Evolutionary conservation across 2,113 vertebrate species (phyloP).

Genomic region (Ceyx cyanopectus): DNA sequence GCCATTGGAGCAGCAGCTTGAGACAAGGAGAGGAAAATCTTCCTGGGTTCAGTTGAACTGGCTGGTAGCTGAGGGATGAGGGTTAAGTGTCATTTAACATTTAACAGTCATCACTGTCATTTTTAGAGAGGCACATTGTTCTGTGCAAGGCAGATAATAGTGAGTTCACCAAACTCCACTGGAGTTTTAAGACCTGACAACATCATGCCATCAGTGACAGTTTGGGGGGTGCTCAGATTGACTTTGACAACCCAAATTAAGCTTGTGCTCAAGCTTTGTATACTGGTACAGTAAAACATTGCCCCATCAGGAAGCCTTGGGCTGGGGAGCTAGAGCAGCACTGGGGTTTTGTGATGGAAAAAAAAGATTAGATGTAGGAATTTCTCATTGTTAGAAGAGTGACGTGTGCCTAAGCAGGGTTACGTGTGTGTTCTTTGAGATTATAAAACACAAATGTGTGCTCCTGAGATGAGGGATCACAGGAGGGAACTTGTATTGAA

Average conservation of each 20-base stretch:
- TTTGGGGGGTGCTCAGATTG: background rate
- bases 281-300: fast-evolving
- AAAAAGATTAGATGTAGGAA: background rate
- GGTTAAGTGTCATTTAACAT: too few species aligned
- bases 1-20: too few species aligned
- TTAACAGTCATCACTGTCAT: fast-evolving
- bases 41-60: background rate
- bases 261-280: background rate
- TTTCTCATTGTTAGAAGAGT: background rate
- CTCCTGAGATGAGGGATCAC: background rate
- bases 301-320: background rate
- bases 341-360: background rate
- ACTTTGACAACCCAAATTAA: background rate
- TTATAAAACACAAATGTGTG: background rate
- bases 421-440: background rate
- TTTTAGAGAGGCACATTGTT: background rate
- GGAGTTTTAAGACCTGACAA: background rate
- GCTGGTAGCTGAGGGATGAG: background rate
- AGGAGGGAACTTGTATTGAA: background rate
- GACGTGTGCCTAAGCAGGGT: fast-evolving
- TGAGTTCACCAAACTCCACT: background rate
- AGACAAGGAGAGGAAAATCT: too few species aligned
- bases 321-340: background rate
- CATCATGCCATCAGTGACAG: background rate
- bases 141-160: background rate